Conservation (phyloP, 2,113 vertebrate species). For the Carassius auratus region DNA sequence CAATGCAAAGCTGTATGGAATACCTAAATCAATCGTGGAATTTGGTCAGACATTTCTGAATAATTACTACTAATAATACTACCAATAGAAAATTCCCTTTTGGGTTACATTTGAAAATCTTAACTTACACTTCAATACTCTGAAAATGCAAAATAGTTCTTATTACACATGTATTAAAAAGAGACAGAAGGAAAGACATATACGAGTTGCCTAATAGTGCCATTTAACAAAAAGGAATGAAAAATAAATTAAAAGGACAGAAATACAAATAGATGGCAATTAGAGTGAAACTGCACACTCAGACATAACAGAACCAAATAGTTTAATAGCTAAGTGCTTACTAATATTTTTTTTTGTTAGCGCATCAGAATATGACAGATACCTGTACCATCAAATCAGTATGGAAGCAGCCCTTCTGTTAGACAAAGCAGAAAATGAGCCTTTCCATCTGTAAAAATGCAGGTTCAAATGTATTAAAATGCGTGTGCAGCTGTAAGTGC, state of each 20-base stretch:
- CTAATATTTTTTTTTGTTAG: slow-evolving; percentile 63
- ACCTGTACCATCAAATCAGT: neutral
- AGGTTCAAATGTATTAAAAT: slow-evolving; percentile 14
- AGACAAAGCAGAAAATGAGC: neutral
- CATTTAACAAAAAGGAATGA: neutral
- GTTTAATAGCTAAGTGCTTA: slow-evolving; percentile 66
- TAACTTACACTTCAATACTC: neutral
- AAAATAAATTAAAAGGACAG: neutral
- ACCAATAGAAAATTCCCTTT: too few relatives aligned
- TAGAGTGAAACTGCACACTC: neutral
- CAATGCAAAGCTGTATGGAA: neutral
- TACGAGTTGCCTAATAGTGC: neutral
- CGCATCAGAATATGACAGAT: slow-evolving; percentile 56
- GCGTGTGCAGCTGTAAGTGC: neutral
- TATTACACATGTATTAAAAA: neutral
- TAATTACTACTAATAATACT: neutral
- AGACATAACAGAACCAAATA: slow-evolving; percentile 44
- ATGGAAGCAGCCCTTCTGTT: neutral
- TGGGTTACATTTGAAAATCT: neutral
- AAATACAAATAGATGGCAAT: neutral
- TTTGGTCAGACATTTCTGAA: neutral
- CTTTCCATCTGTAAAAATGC: slow-evolving; percentile 1
- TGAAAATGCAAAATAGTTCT: neutral
- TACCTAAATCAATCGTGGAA: neutral
- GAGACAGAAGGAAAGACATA: neutral